Base-by-base conservation (phyloP, 2,113 vertebrate genomes). In the Chelonoidis abingdonii region DNA sequence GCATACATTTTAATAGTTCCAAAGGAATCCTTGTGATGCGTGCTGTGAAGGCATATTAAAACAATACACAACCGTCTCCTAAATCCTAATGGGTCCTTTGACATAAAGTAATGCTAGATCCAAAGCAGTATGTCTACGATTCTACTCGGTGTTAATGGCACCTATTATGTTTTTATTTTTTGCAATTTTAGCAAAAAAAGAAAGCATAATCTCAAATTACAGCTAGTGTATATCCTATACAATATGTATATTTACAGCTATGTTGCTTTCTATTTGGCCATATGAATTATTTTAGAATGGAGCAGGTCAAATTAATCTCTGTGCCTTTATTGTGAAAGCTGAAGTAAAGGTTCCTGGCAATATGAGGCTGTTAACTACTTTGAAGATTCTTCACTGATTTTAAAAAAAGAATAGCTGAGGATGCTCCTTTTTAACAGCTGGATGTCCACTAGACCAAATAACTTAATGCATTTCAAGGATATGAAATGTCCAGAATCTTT, bases 41-140 rank as follows among this genome's bases (percentile, higher is more conserved):
- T 94, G 95, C 97, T 98, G 97, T 95, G 97, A 96, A 97, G 95
- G 93, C 89, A 91, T 97, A 98, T 98, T 97, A 97, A 97, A 97
- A 94, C 93, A 92, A 96, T 92, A 95, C 85, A 91, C 96, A 94
- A 94, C 93, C 93, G 88, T 90, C 85, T 95, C 96, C 97, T 95
- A 89, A 92, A 96, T 96, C 93, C 87, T 96, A 92, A 92, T 97
- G 95, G 94, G 88, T 95, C 95, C 92, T 97, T 96, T 96, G 92
- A 69, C 89, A 59, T 92, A 78, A 31, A 96, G 38, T 78, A 87
- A 69, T n/a, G 89, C 44, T 84, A 56, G 54, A 91, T 97, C 89
- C 93, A 89, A 35, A 86, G 89, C 52, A 90, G 56, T 57, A 54
- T 82, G 50, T 94, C 89, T 93, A 65, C 59, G 83, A 90, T 91